phyloP scores from a whole-genome alignment of 2,113 vertebrate genomes.

The Catharus bicknelli region DNA sequence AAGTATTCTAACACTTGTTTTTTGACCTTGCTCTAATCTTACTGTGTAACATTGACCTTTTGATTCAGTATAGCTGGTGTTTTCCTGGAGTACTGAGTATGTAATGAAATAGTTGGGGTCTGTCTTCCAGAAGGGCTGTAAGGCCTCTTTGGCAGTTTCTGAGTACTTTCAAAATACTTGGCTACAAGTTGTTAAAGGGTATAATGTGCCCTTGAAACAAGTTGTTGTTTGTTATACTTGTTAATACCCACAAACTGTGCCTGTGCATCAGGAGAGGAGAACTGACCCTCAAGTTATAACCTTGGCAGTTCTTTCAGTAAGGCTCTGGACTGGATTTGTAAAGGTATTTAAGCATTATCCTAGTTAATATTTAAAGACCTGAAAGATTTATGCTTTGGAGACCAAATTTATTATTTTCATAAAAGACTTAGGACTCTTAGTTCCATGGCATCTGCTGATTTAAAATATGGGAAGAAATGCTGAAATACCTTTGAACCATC shows the following conservation, averaged over 20 bases:
- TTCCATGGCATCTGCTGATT: background rate
- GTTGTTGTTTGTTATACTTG: background rate
- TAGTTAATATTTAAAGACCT: background rate
- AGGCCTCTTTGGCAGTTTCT: background rate
- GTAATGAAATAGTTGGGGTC: background rate
- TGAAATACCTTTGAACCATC: constrained; percentile 27
- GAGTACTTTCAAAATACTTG: background rate
- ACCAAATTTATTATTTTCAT: constrained; percentile 20
- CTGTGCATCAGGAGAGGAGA: constrained; percentile 23
- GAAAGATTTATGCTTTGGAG: background rate
- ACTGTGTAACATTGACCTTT: constrained; percentile 12
- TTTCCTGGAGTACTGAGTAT: background rate
- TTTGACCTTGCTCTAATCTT: background rate
- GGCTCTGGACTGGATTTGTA: constrained; percentile 11
- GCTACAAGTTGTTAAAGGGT: background rate
- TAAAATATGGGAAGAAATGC: constrained; percentile 26
- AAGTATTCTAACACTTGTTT: background rate
- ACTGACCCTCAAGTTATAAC: constrained; percentile 31
- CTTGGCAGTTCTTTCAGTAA: constrained; percentile 18
- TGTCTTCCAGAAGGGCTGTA: background rate
- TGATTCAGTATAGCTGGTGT: background rate
- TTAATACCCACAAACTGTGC: background rate
- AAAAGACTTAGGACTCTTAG: background rate
- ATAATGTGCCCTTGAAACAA: background rate
- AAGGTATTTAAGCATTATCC: constrained; percentile 53